Evolutionary conservation across 2,888 invertebrate species (phyloP).

Genomic region (Drosophila ochracea): DNA sequence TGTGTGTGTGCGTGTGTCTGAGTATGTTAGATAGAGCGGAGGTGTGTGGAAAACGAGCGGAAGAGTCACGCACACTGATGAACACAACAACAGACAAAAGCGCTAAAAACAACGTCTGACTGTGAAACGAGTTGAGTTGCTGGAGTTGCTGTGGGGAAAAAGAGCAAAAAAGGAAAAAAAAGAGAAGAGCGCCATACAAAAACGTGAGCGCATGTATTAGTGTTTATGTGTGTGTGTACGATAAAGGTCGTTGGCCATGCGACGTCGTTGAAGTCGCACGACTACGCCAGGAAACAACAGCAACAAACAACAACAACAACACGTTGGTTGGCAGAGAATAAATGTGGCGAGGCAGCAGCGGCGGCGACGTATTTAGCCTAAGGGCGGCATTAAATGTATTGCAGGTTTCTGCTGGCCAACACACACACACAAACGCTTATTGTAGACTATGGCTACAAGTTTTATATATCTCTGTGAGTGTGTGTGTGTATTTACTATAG

Average conservation of each 20-base stretch:
- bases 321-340: conserved; percentile 54
- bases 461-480: conserved; percentile 25
- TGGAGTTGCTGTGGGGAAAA: conserved; percentile 31
- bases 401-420: conserved; percentile 68
- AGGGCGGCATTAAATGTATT: conserved; percentile 80
- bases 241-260: conserved; percentile 81
- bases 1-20: conserved; percentile 23
- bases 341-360: conserved; percentile 38
- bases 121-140: conserved; percentile 65
- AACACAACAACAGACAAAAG: conserved; percentile 60
- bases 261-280: conserved; percentile 73
- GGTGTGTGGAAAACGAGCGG: conserved; percentile 37
- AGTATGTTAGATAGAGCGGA: conserved; percentile 36
- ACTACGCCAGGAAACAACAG: conserved; percentile 48
- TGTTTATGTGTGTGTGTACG: conserved; percentile 40
- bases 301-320: conserved; percentile 26
- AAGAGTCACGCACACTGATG: conserved; percentile 59
- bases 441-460: conserved; percentile 40
- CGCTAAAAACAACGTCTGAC: conserved; percentile 75
- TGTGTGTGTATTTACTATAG: conserved; percentile 14
- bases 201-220: conserved; percentile 48
- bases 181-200: conserved; percentile 56
- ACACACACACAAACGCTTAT: conserved; percentile 30
- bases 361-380: conserved; percentile 73
- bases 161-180: conserved; percentile 9